Base-by-base conservation (phyloP, 2,888 invertebrate genomes). In the Lypha dubia region DNA sequence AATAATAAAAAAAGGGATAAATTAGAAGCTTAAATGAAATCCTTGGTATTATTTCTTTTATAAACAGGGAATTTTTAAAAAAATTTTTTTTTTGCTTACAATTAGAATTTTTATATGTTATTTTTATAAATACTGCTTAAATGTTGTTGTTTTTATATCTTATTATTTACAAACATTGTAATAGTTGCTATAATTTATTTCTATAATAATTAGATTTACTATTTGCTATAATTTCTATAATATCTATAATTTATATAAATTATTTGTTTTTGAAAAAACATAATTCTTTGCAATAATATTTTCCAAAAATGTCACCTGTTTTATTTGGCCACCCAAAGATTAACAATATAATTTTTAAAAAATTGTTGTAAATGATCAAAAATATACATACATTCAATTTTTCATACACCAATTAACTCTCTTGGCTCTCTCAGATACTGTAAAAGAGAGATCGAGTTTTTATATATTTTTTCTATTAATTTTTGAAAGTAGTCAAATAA, bases 401-500 rank as follows among this genome's bases (percentile, higher is more conserved):
- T 62, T 1, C 58, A 24, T 22, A 15, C 22, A n/a, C 24, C n/a
- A n/a, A n/a, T 24, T n/a, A 15, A 28, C 38, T 8, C 35, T 22
- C 7, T 67, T 35, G 20, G 17, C 28, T 17, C 7, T 24, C 38
- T 8, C 32, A 17, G 4, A 4, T 9, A 13, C 17, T 8, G 4
- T 8, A 4, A 13, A 8, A 49, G 67, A n/a, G n/a, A n/a, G n/a
- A n/a, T n/a, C n/a, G n/a, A 56, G 35, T 60, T 32, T 20, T 62
- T 71, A 22, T 49, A 11, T 62, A n/a, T 51, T 65, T 58, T 67
- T 20, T 56, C 9, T 20, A 8, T 49, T 20, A 49, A 49, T 49
- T 20, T 49, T 53, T 63, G 53, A 46, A 74, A 46, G 75, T 63
- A 76, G 81, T 91, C 92, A 92, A 92, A 92, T 92, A 91, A 89